Conservation (phyloP, 1,140 invertebrate species). For the Achroia grisella region DNA sequence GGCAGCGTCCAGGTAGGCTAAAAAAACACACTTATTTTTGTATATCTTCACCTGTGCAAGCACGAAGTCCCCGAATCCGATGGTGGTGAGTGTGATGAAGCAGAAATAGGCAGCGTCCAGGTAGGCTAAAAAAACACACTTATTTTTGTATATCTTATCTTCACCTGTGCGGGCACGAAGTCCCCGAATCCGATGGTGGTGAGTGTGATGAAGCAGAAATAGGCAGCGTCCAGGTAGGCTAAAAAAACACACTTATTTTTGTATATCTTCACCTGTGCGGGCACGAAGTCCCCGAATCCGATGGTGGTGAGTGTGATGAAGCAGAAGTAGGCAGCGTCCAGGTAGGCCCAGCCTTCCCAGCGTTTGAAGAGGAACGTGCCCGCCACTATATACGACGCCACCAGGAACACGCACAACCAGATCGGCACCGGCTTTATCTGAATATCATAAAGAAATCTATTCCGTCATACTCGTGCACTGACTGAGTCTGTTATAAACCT, state of each 20-base stretch:
- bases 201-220: slow-evolving; percentile 97
- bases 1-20: slow-evolving; percentile 90
- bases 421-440: slow-evolving; percentile 88
- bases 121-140: too few species aligned
- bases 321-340: slow-evolving; percentile 96
- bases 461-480: too few species aligned
- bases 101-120: slow-evolving; percentile 96
- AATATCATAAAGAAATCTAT: too few species aligned
- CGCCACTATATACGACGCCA: slow-evolving; percentile 90
- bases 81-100: slow-evolving; percentile 96
- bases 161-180: slow-evolving; percentile 91
- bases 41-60: slow-evolving; percentile 85
- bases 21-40: too few species aligned
- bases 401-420: slow-evolving; percentile 91
- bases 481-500: too few species aligned
- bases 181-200: slow-evolving; percentile 97
- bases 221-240: slow-evolving; percentile 89
- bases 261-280: slow-evolving; percentile 77
- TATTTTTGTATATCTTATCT: too few species aligned
- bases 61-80: slow-evolving; percentile 96
- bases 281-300: slow-evolving; percentile 96
- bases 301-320: slow-evolving; percentile 97
- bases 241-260: too few species aligned
- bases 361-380: slow-evolving; percentile 89
- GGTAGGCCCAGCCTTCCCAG: slow-evolving; percentile 92